Conservation (phyloP, 2,888 invertebrate genomes). For the Hyles lineata region DNA sequence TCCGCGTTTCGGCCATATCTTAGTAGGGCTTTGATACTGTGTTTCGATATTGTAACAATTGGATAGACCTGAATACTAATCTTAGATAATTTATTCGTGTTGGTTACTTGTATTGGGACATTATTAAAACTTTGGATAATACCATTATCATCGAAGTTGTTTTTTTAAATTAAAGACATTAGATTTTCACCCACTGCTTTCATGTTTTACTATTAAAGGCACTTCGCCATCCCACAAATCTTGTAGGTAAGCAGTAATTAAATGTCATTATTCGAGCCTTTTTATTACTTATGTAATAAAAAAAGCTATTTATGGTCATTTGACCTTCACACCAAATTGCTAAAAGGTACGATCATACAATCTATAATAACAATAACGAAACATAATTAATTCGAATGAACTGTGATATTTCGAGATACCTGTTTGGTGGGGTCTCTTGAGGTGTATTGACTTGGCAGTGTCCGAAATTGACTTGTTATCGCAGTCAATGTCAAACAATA, state of each 20-base stretch:
- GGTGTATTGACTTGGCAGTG: background rate
- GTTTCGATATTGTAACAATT: constrained; percentile 11
- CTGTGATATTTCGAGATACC: background rate
- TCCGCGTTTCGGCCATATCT: constrained; percentile 6
- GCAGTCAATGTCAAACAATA: no score
- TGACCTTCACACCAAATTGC: background rate
- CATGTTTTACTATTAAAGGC: no score
- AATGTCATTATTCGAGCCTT: background rate
- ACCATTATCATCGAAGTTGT: background rate
- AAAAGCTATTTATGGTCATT: background rate
- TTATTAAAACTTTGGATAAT: background rate
- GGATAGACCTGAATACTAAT: background rate
- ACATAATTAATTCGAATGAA: background rate
- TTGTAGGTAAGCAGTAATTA: background rate
- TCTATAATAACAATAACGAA: background rate
- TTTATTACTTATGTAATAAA: background rate
- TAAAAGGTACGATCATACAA: background rate
- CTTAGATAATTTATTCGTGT: background rate
- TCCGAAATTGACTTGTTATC: no score
- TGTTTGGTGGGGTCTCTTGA: background rate
- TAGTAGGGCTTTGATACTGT: constrained; percentile 14
- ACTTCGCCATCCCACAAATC: no score
- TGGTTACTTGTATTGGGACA: no score
- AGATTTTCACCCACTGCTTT: no score
- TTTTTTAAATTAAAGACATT: no score